Conservation (phyloP, 2,888 invertebrate genomes). For the Thereva unica region DNA sequence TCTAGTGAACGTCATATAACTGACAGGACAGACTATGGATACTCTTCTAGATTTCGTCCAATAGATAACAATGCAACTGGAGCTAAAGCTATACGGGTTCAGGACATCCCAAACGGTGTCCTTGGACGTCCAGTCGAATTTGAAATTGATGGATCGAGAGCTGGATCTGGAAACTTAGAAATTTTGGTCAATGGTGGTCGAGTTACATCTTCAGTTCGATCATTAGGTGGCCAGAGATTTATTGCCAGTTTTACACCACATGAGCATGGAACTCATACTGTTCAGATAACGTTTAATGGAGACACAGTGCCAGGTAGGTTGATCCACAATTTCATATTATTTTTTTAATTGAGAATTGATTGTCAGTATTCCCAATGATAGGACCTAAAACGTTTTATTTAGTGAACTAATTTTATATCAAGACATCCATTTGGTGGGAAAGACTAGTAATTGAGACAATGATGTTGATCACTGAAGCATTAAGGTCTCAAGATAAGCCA, state of each 20-base stretch:
- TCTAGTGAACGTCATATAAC: slow-evolving; percentile 56
- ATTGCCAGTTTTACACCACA: slow-evolving; percentile 93
- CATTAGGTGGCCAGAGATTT: slow-evolving; percentile 86
- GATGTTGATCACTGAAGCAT: too few relatives aligned
- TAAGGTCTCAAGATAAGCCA: too few relatives aligned
- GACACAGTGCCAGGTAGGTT: slow-evolving; percentile 85
- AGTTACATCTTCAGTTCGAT: slow-evolving; percentile 91
- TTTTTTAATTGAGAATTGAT: too few relatives aligned
- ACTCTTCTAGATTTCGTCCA: slow-evolving; percentile 54
- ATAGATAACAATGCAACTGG: slow-evolving; percentile 69
- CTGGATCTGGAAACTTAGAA: slow-evolving; percentile 96
- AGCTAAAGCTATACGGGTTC: slow-evolving; percentile 83
- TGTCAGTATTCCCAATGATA: too few relatives aligned
- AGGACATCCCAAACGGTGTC: slow-evolving; percentile 81
- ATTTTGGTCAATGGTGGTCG: slow-evolving; percentile 93
- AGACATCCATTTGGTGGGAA: too few relatives aligned
- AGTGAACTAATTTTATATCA: too few relatives aligned
- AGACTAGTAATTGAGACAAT: too few relatives aligned
- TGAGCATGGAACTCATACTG: slow-evolving; percentile 80
- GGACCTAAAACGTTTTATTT: too few relatives aligned
- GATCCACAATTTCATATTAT: background rate
- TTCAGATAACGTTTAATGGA: slow-evolving; percentile 93
- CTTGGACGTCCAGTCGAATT: slow-evolving; percentile 94
- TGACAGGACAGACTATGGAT: slow-evolving; percentile 46
- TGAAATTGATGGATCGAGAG: slow-evolving; percentile 93